These are phyloP conservation scores for Eptesicus fuscus DNA, from an alignment of 2,113 vertebrate species.

Conservation along the genomic window DNA sequence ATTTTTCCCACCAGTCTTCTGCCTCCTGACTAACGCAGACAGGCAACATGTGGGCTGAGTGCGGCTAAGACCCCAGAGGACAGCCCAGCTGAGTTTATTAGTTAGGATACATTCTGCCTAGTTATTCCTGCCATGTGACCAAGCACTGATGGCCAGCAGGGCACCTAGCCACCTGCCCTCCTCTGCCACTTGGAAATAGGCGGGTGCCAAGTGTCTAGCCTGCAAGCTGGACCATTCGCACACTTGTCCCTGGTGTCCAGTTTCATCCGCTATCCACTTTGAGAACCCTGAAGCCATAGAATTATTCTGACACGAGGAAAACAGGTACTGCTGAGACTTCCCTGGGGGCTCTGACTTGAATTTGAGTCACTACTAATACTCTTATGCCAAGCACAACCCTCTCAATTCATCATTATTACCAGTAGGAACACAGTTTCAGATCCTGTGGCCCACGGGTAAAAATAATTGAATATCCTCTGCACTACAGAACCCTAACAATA, in stretches of 20 bases:
- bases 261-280: not conserved
- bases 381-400: not conserved
- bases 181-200: not conserved
- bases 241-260: not conserved
- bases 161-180: not conserved
- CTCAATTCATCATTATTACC: not conserved
- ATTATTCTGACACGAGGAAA: not conserved
- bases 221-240: not conserved
- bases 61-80: not conserved
- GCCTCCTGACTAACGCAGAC: not conserved
- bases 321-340: not conserved
- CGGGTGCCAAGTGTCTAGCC: not conserved
- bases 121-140: not conserved
- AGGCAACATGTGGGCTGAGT: not conserved
- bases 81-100: not conserved
- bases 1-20: not conserved
- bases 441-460: not conserved
- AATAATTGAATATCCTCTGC: not conserved
- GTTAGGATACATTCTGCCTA: not conserved
- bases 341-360: not conserved
- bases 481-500: not conserved
- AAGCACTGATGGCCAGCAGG: not conserved
- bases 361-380: not conserved
- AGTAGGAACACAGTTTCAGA: not conserved
- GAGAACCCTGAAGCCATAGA: not conserved